These are phyloP conservation scores for Iphiclides podalirius DNA, from an alignment of 2,888 invertebrate species.

Conservation along the genomic window DNA sequence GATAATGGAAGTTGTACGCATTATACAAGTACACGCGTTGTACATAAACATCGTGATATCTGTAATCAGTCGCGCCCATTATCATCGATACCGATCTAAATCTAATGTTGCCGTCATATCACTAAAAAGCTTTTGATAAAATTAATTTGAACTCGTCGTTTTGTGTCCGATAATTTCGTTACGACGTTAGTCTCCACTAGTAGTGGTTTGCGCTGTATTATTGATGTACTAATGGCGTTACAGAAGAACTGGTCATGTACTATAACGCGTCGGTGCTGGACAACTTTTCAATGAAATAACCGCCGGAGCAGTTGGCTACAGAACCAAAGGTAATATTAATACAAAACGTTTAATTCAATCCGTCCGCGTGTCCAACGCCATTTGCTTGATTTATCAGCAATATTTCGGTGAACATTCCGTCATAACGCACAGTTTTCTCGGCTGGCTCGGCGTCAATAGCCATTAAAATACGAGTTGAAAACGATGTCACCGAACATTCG, in stretches of 20 bases:
- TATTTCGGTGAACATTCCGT: not conserved
- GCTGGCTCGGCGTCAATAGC: conserved; percentile 8
- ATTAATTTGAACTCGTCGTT: not conserved
- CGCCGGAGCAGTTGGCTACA: not conserved
- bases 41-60: conserved; percentile 18
- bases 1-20: conserved; percentile 10
- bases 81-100: conserved; percentile 18
- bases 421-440: not conserved
- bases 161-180: not conserved
- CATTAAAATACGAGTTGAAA: not conserved
- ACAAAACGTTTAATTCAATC: not conserved
- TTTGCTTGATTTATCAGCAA: not conserved
- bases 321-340: not conserved
- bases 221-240: not conserved
- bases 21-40: conserved; percentile 21
- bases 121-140: conserved; percentile 13
- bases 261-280: not conserved
- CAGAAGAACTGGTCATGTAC: not conserved
- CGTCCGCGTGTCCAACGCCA: conserved; percentile 1
- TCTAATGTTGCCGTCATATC: conserved; percentile 12
- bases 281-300: not conserved
- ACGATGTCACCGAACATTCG: conserved; percentile 10
- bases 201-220: not conserved
- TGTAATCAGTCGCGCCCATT: conserved; percentile 8
- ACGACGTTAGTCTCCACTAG: not conserved